phyloP scores from a whole-genome alignment of 35 echinoderm and acorn worm genomes.

The Anneissia japonica region DNA sequence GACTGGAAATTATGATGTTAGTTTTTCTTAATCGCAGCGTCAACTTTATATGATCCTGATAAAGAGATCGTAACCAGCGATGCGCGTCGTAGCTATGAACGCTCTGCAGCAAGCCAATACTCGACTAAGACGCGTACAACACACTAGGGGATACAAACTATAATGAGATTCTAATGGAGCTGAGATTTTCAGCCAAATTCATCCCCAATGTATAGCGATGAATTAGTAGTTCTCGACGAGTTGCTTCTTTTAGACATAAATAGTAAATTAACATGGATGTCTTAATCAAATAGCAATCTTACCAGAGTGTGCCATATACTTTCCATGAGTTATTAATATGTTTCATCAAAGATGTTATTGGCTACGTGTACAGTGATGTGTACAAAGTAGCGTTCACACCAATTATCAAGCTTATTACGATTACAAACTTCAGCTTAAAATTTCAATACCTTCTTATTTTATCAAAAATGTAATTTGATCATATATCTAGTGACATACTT shows the following conservation, averaged over 20 bases:
- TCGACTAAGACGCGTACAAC: background rate
- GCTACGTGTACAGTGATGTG: background rate
- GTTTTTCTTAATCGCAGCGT: background rate
- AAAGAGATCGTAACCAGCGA: background rate
- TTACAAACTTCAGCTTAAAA: too few relatives aligned
- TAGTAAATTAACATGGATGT: background rate
- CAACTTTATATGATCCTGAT: background rate
- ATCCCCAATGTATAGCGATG: slow-evolving; percentile 1
- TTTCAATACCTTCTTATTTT: too few relatives aligned
- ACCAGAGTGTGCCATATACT: background rate
- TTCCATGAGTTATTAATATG: background rate
- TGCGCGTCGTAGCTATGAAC: background rate
- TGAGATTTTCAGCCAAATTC: background rate
- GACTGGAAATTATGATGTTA: background rate
- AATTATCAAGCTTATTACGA: too few relatives aligned
- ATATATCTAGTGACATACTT: too few relatives aligned
- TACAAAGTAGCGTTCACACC: background rate
- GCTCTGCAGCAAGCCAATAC: background rate
- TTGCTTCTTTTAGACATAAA: background rate
- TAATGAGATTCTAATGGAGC: background rate
- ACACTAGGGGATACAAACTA: background rate
- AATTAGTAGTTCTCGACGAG: background rate
- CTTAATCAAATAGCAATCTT: background rate
- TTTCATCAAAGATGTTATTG: background rate
- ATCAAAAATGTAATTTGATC: too few relatives aligned